phyloP scores from a whole-genome alignment of 2,797 vertebrate species.

The Lepilemur septentrionalis region DNA sequence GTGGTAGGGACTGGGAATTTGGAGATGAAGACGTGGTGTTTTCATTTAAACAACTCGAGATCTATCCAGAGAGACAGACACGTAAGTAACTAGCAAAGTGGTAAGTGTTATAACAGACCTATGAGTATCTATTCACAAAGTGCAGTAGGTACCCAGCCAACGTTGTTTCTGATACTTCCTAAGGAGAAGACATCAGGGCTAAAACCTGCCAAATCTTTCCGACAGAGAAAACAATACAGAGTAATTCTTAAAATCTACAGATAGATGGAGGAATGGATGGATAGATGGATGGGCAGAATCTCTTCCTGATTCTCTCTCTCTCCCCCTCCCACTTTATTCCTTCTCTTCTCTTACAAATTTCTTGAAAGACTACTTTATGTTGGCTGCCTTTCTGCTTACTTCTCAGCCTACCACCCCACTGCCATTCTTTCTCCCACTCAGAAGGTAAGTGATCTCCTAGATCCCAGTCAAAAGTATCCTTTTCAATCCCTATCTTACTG shows the following conservation, averaged over 20 bases:
- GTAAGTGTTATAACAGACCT: not conserved
- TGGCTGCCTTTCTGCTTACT: not conserved
- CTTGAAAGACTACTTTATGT: not conserved
- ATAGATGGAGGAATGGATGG: no score
- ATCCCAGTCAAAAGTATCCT: not conserved
- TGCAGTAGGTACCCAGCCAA: not conserved
- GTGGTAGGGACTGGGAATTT: not conserved
- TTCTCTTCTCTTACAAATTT: not conserved
- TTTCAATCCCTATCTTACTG: not conserved
- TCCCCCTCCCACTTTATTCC: not conserved
- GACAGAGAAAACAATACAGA: not conserved
- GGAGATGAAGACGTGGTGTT: not conserved
- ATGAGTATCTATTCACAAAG: not conserved
- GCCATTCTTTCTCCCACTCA: not conserved
- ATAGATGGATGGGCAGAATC: not conserved
- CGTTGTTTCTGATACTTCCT: not conserved
- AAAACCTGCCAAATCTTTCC: not conserved
- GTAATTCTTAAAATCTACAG: not conserved
- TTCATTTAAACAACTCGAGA: conserved; percentile 19
- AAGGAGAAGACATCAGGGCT: not conserved
- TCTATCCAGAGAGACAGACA: not conserved
- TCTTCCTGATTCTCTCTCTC: not conserved
- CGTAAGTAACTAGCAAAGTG: not conserved
- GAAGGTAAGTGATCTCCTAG: not conserved
- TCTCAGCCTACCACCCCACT: not conserved